Conservation (phyloP, 2,888 invertebrate species). For the Thyatira batis region DNA sequence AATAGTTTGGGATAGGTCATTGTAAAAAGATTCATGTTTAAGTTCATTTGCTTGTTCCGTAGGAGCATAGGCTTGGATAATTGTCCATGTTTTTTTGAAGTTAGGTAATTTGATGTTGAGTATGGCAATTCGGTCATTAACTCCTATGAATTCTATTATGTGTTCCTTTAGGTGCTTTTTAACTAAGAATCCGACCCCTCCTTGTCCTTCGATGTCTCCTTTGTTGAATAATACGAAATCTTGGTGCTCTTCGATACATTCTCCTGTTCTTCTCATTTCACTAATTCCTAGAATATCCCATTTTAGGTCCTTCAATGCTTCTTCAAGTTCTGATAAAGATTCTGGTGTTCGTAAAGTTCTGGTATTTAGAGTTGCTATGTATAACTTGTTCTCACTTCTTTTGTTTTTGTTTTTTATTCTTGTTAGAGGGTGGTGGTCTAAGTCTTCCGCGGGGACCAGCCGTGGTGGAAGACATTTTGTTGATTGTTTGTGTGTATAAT, state of each 20-base stretch:
- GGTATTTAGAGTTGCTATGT: constrained; percentile 16
- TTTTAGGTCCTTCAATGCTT: constrained; percentile 13
- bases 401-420: constrained; percentile 6
- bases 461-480: constrained; percentile 2
- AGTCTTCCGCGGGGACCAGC: constrained; percentile 14
- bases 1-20: constrained; percentile 6
- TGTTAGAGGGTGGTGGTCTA: constrained; percentile 19
- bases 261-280: constrained; percentile 9
- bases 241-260: constrained; percentile 8
- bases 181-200: background rate
- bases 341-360: constrained; percentile 18
- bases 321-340: constrained; percentile 13
- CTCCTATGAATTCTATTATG: too few relatives aligned
- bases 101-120: too few relatives aligned
- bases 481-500: background rate
- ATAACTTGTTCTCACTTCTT: constrained; percentile 5
- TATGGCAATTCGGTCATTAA: too few relatives aligned
- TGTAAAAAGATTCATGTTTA: constrained; percentile 10
- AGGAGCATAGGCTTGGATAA: constrained; percentile 17
- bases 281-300: constrained; percentile 19
- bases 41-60: constrained; percentile 19
- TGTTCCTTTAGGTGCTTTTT: too few relatives aligned
- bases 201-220: background rate
- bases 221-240: constrained; percentile 3
- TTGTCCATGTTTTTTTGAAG: constrained; percentile 4